phyloP scores from a whole-genome alignment of 2,888 invertebrate genomes.

The Chymomyza amoena region DNA sequence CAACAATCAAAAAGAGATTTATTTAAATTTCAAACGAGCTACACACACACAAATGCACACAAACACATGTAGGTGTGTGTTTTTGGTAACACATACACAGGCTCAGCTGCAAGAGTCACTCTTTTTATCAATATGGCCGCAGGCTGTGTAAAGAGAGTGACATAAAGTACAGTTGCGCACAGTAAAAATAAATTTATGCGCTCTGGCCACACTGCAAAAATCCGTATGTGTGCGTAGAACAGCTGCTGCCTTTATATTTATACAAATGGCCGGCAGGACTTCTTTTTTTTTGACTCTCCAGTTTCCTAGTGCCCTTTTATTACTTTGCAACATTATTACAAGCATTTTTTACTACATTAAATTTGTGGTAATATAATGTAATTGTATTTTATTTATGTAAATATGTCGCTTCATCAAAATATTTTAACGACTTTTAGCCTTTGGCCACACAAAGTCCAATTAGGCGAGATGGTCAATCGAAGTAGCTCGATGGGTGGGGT shows the following conservation, averaged over 20 bases:
- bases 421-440: background rate
- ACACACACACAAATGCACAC: background rate
- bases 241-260: background rate
- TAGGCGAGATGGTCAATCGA: background rate
- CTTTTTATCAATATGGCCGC: background rate
- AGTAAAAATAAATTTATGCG: background rate
- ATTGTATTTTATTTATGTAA: background rate
- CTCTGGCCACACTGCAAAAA: background rate
- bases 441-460: background rate
- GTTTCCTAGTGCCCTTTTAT: background rate
- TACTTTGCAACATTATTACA: slow-evolving; percentile 2
- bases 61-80: background rate
- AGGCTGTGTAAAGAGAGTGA: background rate
- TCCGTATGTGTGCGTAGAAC: background rate
- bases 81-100: background rate
- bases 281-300: background rate
- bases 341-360: background rate
- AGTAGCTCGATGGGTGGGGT: background rate
- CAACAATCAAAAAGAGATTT: slow-evolving; percentile 7
- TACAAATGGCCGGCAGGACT: background rate
- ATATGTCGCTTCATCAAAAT: slow-evolving; percentile 2
- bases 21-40: background rate
- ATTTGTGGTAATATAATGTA: background rate
- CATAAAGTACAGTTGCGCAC: background rate
- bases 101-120: background rate